Evolutionary conservation across 2,113 vertebrate genomes (phyloP), one percentile per base, ranked within the genome.

Genomic region (Bos indicus): DNA sequence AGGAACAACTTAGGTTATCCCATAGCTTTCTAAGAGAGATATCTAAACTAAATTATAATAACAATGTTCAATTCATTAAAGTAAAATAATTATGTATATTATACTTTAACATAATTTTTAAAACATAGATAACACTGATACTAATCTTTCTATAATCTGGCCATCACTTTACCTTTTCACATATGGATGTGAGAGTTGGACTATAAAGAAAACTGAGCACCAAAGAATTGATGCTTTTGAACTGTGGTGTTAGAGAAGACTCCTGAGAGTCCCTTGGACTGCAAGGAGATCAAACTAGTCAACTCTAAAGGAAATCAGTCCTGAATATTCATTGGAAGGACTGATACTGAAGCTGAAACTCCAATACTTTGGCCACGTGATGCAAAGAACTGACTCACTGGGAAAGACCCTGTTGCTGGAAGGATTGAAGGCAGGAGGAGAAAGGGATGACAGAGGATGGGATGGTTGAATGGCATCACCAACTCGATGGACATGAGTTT

Each of bases 41-140:
- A 57, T 8, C 16, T 43, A 86, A 91, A 74, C 36, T 88, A 80
- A 97, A 88, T 59, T 94, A 85, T 43, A 95, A 84, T 8, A 94
- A 30, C n/a, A 95, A 89, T 30, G 89, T 10, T 90, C 59, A 96
- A 30, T 81, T 97, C 59, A 90, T 48, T 62, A 87, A 91, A 59
- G 46, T n/a, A 88, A 95, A 81, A 78, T 21, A 93, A 46, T 19
- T 40, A 17, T 48, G 3, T 36, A 64, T 89, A 82, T 74, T 94
- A 83, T 56, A 88, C 6, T 71, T 95, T 13, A 83, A 30, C 74
- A 52, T 59, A 9, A 90, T 94, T 94, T 62, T 94, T 40, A 7
- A 56, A 23, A 33, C 83, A 74, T 36, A 6, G 83, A 8, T 67
- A 85, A 51, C 26, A 74, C 1, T 74, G 16, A 91, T 62, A 13